phyloP scores from a whole-genome alignment of 2,797 vertebrate genomes.

The Gymnoscopelus microlampas region DNA sequence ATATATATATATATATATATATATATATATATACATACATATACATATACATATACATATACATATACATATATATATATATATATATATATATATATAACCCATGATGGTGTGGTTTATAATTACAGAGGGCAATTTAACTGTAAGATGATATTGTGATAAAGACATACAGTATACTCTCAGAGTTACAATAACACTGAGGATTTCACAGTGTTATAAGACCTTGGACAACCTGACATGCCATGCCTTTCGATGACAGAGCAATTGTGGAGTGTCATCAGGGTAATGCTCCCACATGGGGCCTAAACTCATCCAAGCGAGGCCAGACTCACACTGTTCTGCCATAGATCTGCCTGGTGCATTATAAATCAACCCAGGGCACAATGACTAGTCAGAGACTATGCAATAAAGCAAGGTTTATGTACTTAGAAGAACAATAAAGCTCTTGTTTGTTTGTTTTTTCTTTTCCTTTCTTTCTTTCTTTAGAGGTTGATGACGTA shows the following conservation, averaged over 20 bases:
- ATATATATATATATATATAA: no score
- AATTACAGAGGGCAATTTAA: no score
- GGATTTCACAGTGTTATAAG: background rate
- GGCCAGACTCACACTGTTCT: slow-evolving; percentile 14
- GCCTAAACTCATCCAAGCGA: slow-evolving; percentile 10
- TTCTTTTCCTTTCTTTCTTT: background rate
- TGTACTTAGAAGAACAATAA: background rate
- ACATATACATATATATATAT: no score
- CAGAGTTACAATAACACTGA: no score
- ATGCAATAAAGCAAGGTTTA: slow-evolving; percentile 8
- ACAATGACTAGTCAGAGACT: slow-evolving; percentile 19
- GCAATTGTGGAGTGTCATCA: slow-evolving; percentile 26
- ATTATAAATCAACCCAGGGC: slow-evolving; percentile 28
- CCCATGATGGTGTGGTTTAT: no score
- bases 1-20: no score
- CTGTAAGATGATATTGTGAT: no score
- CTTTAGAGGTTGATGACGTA: no score
- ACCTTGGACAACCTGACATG: slow-evolving; percentile 41
- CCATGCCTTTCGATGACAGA: slow-evolving; percentile 33
- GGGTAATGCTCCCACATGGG: slow-evolving; percentile 10
- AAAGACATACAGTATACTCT: no score
- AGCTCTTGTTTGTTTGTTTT: background rate
- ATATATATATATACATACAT: no score
- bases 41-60: no score
- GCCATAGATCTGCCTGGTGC: slow-evolving; percentile 19